phyloP scores from a whole-genome alignment of 1,140 invertebrate species.

The Tachypleus tridentatus region DNA sequence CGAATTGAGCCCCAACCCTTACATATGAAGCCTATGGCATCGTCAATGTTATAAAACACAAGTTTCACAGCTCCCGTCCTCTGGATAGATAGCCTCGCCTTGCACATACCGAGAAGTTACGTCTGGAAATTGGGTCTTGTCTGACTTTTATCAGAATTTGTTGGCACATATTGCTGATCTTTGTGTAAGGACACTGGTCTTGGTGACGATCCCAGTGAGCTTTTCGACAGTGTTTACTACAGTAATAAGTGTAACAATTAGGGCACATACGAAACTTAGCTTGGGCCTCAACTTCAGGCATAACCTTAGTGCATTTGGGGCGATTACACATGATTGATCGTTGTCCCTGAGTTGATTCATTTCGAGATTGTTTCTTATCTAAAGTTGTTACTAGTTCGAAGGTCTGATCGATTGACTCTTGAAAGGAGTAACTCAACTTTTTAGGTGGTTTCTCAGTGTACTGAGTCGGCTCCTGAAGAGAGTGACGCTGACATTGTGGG shows the following conservation, averaged over 20 bases:
- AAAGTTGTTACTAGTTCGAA: no score
- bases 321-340: conserved; percentile 24
- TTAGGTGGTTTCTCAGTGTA: no score
- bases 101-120: conserved; percentile 63
- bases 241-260: conserved; percentile 72
- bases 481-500: no score
- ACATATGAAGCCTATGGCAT: conserved; percentile 58
- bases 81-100: conserved; percentile 62
- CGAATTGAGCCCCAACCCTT: conserved; percentile 16
- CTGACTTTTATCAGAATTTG: conserved; percentile 75
- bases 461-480: no score
- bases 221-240: conserved; percentile 62
- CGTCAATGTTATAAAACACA: conserved; percentile 70
- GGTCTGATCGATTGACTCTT: no score
- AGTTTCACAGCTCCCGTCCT: conserved; percentile 77
- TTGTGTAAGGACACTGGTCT: conserved; percentile 73
- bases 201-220: conserved; percentile 84
- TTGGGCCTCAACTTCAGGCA: conserved; percentile 33
- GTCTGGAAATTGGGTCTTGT: conserved; percentile 60
- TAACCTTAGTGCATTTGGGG: conserved; percentile 31
- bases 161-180: conserved; percentile 64
- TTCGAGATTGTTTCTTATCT: no score
- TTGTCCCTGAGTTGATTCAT: no score
- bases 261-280: conserved; percentile 72
- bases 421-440: no score